A percentile compares a stretch with the other conserved stretches of the same genome.
Evolutionary conservation across 2,113 vertebrate species (phyloP).

Genomic region (Patagioenas fasciata): DNA sequence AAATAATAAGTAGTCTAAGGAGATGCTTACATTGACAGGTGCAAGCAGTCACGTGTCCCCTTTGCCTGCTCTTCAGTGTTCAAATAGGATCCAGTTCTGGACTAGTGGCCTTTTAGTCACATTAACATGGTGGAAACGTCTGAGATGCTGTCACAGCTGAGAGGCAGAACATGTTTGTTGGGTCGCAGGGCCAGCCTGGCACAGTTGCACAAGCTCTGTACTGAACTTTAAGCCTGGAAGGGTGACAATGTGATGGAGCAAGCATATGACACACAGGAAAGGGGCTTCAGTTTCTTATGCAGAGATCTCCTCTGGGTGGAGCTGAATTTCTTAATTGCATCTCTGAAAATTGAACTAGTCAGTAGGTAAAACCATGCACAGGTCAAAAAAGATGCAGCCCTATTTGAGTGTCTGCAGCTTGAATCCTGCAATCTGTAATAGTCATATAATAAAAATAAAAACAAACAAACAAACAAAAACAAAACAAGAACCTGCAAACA

Average conservation of each 20-base stretch:
- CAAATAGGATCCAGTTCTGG: neutral
- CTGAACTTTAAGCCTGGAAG: neutral
- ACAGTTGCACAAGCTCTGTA: neutral
- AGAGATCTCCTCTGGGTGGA: neutral
- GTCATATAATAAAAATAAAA: neutral
- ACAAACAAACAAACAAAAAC: too few species aligned
- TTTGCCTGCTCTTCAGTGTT: neutral
- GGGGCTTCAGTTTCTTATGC: neutral
- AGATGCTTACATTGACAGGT: neutral
- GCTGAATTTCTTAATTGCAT: neutral
- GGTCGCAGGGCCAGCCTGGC: neutral
- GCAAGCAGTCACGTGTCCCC: neutral
- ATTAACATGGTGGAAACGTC: neutral
- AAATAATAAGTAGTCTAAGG: neutral
- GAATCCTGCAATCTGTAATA: neutral
- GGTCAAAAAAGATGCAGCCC: accelerated
- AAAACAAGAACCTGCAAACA: too few species aligned
- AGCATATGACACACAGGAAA: neutral
- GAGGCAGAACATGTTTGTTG: neutral
- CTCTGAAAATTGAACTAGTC: neutral
- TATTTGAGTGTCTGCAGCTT: neutral
- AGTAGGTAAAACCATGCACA: neutral
- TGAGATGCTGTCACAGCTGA: constrained; percentile 30
- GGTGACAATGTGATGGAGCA: neutral
- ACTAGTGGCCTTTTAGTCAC: neutral